A percentile compares a stretch with the other conserved stretches of the same genome.
These are phyloP conservation scores for Callospermophilus lateralis DNA, from an alignment of 2,113 vertebrate genomes.

Conservation along the genomic window DNA sequence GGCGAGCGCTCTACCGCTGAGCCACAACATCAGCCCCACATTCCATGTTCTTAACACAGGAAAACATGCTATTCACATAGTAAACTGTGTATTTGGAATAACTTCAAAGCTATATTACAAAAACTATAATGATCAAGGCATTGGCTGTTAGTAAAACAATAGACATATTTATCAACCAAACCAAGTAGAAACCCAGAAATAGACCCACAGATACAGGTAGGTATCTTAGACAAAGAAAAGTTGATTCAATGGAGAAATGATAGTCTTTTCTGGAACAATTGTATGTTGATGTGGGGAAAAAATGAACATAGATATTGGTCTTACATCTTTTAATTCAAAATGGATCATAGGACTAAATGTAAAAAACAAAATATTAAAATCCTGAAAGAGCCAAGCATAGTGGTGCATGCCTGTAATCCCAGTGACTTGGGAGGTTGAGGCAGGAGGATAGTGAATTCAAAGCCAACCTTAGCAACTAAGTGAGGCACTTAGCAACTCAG, in stretches of 20 bases:
- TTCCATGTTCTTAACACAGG: neutral
- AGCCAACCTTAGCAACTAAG: no score
- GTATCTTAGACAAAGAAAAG: neutral
- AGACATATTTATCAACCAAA: neutral
- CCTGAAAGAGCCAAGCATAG: neutral
- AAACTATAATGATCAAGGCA: neutral
- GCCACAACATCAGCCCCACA: no score
- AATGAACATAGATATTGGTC: neutral
- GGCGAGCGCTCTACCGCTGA: no score
- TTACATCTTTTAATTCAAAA: slow-evolving; percentile 24
- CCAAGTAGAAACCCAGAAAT: neutral
- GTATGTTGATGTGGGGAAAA: neutral
- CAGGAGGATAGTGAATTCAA: no score
- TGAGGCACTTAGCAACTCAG: no score
- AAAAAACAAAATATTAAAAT: neutral
- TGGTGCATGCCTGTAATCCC: no score
- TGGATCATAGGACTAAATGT: neutral
- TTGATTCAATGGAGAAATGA: neutral
- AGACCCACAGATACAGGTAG: neutral
- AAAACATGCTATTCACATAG: neutral
- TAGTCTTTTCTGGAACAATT: neutral
- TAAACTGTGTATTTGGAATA: neutral
- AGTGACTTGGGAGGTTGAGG: no score
- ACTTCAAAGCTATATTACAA: neutral
- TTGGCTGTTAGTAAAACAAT: neutral